Percentiles rank a stretch among this genome's conserved stretches.
Conservation (phyloP, 1,140 invertebrate species). For the Sycophaga agraensis region DNA sequence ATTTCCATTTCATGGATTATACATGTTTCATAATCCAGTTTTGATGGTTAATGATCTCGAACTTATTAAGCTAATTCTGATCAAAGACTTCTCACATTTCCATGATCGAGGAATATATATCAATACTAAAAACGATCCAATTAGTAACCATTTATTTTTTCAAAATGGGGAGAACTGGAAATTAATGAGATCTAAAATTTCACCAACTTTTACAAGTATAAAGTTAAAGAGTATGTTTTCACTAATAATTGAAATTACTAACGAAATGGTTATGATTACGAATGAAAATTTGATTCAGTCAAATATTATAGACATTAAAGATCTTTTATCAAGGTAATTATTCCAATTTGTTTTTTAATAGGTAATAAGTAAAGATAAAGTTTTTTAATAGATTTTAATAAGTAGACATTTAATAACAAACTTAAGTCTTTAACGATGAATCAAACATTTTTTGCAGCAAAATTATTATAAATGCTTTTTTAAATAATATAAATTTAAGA, state of each 20-base stretch:
- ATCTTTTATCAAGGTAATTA: constrained; percentile 33
- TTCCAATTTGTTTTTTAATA: no score
- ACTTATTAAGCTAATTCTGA: constrained; percentile 55
- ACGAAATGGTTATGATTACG: constrained; percentile 40
- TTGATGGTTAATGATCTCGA: constrained; percentile 55
- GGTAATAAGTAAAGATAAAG: no score
- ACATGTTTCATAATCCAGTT: constrained; percentile 53
- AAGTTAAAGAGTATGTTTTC: constrained; percentile 63
- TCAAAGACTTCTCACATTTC: constrained; percentile 60
- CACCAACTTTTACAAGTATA: constrained; percentile 61
- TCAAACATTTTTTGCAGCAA: no score
- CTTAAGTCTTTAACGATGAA: no score
- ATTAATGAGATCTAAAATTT: constrained; percentile 56
- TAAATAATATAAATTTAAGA: no score
- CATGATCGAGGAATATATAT: constrained; percentile 52
- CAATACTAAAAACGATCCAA: constrained; percentile 57
- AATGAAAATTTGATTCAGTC: background rate
- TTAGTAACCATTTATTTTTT: constrained; percentile 60
- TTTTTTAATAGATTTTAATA: no score
- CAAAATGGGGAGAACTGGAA: constrained; percentile 57
- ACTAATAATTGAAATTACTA: constrained; percentile 51
- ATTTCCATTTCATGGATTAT: constrained; percentile 45
- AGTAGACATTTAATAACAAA: no score
- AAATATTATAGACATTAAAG: constrained; percentile 33
- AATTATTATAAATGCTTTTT: no score